Evolutionary conservation across 30 jellyfish, hydroid and myxozoan genomes (phyloP), one percentile per base, ranked within the genome.

Genomic region (Cassiopea xamachana): DNA sequence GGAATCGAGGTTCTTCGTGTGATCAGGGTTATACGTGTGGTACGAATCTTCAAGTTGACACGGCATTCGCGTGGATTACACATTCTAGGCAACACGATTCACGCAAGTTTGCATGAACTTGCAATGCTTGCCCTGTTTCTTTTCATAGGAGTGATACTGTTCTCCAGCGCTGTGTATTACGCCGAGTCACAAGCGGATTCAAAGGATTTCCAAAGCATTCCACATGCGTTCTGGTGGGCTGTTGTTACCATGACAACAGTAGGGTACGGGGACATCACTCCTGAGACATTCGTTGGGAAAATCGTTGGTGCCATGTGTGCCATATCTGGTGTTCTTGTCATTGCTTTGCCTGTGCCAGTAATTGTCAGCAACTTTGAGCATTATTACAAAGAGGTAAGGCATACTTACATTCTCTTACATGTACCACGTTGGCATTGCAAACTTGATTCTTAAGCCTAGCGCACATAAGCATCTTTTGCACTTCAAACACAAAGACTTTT

Each of bases 221-320:
- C 99, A 46, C 99, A 96, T 70, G 93, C 97, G 15, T 89, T 96
- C 62, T 96, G 99, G 99, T 96, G 99, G 99, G 99, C 99, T 43
- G 98, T 96, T 44, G 98, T 96, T 12, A 96, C 99, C 86, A 96
- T 96, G 99, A 96, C 99, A 60, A 96, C 99, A 44, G 99, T 96
- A 12, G 98, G 98, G 6, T 96, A 96, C 81, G 99, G 99, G 1
- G 99, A 96, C 84, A 76, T 96, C 51, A 75, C 96, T 5, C 99
- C 99, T 5, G 78, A 84, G 48, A 96, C 98, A 1, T 90, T 96
- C 82, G 47, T 83, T 43, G 99, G 99, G 13, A 92, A 92, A 78
- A 48, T 96, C n/a, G 94, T 96, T 74, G 99, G 99, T 7, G 93
- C 99, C 7, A 83, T 96, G 97, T 96, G 99, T 83, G 99, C 99